A percentile compares a stretch with the other conserved stretches of the same genome.
Conservation (phyloP, 2,797 vertebrate species). For the Cirrhinus mrigala region DNA sequence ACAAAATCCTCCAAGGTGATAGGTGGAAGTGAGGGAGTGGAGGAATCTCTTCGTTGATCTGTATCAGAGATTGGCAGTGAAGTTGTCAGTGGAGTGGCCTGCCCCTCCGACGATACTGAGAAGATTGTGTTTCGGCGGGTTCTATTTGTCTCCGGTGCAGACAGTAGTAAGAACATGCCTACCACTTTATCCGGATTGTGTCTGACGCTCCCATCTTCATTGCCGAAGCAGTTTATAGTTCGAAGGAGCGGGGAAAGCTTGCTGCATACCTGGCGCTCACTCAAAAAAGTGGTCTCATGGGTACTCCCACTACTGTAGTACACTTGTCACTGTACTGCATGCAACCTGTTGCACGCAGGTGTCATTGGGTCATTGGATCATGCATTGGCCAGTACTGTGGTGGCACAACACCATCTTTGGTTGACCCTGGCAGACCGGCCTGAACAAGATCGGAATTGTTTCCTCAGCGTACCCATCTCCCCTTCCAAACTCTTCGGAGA, state of each 20-base stretch:
- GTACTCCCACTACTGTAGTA: neutral
- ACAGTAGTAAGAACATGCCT: neutral
- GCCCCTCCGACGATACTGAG: neutral
- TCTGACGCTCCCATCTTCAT: neutral
- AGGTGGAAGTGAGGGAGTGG: neutral
- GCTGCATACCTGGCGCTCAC: too few relatives aligned
- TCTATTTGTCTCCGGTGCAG: neutral
- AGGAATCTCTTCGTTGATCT: neutral
- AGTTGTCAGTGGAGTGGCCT: neutral
- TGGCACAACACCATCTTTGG: neutral
- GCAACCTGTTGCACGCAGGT: neutral
- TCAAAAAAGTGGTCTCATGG: neutral
- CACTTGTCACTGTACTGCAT: neutral
- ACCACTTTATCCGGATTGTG: neutral
- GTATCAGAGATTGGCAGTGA: neutral
- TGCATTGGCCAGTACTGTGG: neutral
- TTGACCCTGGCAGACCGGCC: neutral
- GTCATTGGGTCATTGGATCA: neutral
- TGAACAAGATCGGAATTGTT: neutral
- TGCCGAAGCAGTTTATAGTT: neutral
- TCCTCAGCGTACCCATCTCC: neutral
- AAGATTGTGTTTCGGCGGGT: neutral
- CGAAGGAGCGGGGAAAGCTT: neutral
- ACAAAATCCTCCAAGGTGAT: neutral
- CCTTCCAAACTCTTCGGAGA: neutral